Base-by-base conservation (phyloP, 2,797 vertebrate species). In the Astyanax mexicanus region DNA sequence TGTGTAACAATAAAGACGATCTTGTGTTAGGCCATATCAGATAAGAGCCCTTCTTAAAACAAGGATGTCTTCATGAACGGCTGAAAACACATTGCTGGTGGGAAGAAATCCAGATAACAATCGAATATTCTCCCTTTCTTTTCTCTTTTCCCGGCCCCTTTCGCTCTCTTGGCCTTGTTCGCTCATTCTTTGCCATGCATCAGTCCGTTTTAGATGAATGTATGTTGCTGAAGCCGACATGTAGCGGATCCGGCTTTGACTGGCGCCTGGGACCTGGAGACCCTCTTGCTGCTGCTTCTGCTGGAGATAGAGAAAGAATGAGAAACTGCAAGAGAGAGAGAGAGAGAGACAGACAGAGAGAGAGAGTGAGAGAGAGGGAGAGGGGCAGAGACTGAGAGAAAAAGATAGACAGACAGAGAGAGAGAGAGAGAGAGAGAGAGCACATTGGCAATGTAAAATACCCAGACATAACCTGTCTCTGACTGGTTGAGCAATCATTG, bases 401-500 rank as follows among this genome's bases (percentile, higher is more conserved):
- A n/a, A n/a, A n/a, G 70, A 45, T 19, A 23, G 60, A 25, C 29
- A 32, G 29, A 32, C 2, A 65, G 47, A 37, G 27, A 21, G 51
- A 57, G 8, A 69, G 7, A 29, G 15, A 44, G 64, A 62, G 55
- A 64, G 44, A 52, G 21, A 44, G 27, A 29, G 51, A 57, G 8
- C 81, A 80, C 76, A 62, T 84, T 85, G 85, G 78, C 81, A 68
- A 81, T 79, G 57, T 79, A 90, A 86, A 80, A 79, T 89, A 88
- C 90, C 91, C 89, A 87, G 92, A 94, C 88, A 79, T 92, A 93
- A 93, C 64, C 60, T 74, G 67, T 65, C 68, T 96, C 95, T 90
- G 71, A 88, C 81, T 84, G 90, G 90, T 91, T 90, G 91, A 92
- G 93, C 95, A 93, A 98, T 98, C 94, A 98, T 98, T 94, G 88